Percentiles rank a stretch among this genome's conserved stretches.
phyloP scores from a whole-genome alignment of 2,888 invertebrate species.

The Drosophila tripunctata region DNA sequence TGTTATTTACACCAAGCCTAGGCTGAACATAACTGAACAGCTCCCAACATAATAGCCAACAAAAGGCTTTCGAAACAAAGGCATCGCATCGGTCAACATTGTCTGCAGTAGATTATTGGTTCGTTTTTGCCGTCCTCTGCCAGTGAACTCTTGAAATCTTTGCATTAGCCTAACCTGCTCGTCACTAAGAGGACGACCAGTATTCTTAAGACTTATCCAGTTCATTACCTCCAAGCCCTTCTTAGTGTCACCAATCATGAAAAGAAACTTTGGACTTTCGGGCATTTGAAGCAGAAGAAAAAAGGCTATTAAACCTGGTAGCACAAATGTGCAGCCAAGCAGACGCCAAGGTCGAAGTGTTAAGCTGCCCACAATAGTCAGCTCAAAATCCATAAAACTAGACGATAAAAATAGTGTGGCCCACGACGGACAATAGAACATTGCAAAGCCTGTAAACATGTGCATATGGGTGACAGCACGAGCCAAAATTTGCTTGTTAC shows the following conservation, averaged over 20 bases:
- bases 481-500: conserved; percentile 46
- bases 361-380: conserved; percentile 23
- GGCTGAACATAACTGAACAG: conserved; percentile 61
- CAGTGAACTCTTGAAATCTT: conserved; percentile 12
- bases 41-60: conserved; percentile 43
- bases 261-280: conserved; percentile 66
- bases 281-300: conserved; percentile 56
- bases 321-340: conserved; percentile 43
- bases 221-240: conserved; percentile 47
- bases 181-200: conserved; percentile 24
- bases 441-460: conserved; percentile 65
- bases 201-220: conserved; percentile 55
- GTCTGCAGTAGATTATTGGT: conserved; percentile 24
- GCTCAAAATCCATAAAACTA: conserved; percentile 31
- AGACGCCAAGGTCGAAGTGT: conserved; percentile 59
- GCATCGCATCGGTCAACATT: conserved; percentile 55
- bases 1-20: conserved; percentile 60
- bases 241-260: conserved; percentile 44
- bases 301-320: conserved; percentile 60
- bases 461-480: conserved; percentile 56
- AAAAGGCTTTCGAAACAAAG: conserved; percentile 60
- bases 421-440: conserved; percentile 59
- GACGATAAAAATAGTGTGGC: conserved; percentile 29
- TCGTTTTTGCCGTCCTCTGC: conserved; percentile 8
- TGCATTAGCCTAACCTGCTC: conserved; percentile 45